Percentiles rank a stretch among this genome's conserved stretches.
Evolutionary conservation across 2,888 invertebrate genomes (phyloP).

Genomic region (Sicus ferrugineus): DNA sequence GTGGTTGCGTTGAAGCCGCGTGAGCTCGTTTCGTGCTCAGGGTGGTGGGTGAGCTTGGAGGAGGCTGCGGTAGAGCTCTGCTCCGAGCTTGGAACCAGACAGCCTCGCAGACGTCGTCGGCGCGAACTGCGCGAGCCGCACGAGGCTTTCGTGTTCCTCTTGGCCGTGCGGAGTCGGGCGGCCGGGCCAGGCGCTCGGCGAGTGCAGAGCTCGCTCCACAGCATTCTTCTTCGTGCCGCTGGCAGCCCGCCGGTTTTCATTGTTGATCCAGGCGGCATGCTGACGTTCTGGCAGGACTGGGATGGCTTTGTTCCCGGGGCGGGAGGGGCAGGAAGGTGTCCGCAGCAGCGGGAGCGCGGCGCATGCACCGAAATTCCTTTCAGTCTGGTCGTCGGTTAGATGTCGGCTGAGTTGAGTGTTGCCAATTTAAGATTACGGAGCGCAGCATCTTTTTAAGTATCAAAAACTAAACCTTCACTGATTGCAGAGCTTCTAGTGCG

Average conservation of each 20-base stretch:
- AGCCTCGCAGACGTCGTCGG: slow-evolving; percentile 13
- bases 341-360: background rate
- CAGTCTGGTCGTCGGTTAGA: slow-evolving; percentile 7
- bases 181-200: no score
- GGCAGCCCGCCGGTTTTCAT: slow-evolving; percentile 16
- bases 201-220: slow-evolving; percentile 16
- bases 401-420: slow-evolving; percentile 16
- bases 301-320: background rate
- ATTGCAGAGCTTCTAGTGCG: no score
- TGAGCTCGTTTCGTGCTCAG: no score
- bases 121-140: background rate
- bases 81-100: slow-evolving; percentile 9
- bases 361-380: slow-evolving; percentile 27
- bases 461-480: no score
- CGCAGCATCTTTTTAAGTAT: no score
- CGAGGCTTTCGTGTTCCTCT: slow-evolving; percentile 10
- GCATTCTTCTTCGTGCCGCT: slow-evolving; percentile 16
- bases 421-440: slow-evolving; percentile 23
- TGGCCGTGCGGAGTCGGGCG: background rate
- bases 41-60: background rate
- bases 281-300: background rate
- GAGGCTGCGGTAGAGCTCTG: background rate
- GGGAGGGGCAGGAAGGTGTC: no score
- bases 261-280: background rate
- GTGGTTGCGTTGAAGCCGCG: no score